Evolutionary conservation across 2,797 vertebrate species (phyloP), one percentile per base, ranked within the genome.

Genomic region (Calcarius lapponicus): DNA sequence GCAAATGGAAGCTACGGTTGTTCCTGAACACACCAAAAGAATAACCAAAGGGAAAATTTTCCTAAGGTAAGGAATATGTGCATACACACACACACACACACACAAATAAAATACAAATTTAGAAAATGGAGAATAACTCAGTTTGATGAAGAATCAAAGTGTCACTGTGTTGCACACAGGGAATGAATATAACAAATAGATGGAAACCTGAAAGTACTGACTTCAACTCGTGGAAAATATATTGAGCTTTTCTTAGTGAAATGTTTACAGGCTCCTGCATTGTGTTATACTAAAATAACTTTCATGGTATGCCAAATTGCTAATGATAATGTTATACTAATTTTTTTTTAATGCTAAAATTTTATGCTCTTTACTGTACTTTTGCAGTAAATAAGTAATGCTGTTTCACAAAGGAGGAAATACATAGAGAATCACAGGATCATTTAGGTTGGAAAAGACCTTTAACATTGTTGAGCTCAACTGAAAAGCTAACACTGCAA

Each of bases 1-100:
- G 73, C 1, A 8, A 96, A 75, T 88, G 94, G 96, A 96, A 88
- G 76, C 96, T 93, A 60, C 4, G 2, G 60, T 97, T 86, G 62
- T 91, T 88, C 57, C 90, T 95, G 95, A 81, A 80, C 18, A 45
- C 31, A 66, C 70, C 65, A 40, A 88, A 84, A 51, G 70, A 94
- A 54, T 64, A 70, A 78, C 48, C 51, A 53, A 92, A 88, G 72
- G 47, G 56, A 47, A 36, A 72, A 25, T 21, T 36, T 67, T 40
- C 13, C 67, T 66, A 38, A 96, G 80, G 86, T 93, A 95, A 94
- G 88, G 53, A 79, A 22, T 25, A 54, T 32, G 28, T 56, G 24
- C 24, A 3, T 4, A 9, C 7, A 10, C 6, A 10, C 26, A 36
- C 17, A 36, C 17, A 47, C 18, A 54, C 11, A 36, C 5, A 40